Evolutionary conservation across 2,888 invertebrate species (phyloP), one percentile per base, ranked within the genome.

Genomic region (Colostygia pectinataria): DNA sequence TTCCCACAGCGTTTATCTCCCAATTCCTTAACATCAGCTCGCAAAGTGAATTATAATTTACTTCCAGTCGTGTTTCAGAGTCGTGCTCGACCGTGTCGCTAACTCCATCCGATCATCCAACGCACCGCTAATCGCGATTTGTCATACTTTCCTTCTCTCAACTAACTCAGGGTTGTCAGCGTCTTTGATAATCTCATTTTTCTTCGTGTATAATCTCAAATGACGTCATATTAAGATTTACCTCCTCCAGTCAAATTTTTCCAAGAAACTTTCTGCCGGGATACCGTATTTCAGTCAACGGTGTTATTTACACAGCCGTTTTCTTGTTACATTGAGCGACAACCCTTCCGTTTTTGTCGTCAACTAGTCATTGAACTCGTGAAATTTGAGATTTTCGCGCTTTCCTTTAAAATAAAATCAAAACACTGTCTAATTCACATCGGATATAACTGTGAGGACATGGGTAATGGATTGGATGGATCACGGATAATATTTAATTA

Each of bases 131-230:
- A 79, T 74, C 66, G 68, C 66, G 59, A 83, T 84, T 83, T 71
- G 83, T 79, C 77, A 82, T 76, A 80, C 78, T 80, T 82, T 83
- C 75, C 73, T 71, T 70, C 57, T 61, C 66, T 60, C 50, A 57
- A 62, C 58, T 55, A 15, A 52, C 46, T 36, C 62, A 70, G 71
- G 68, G 69, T 55, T 69, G 68, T 55, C 62, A 57, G 44, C 56
- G 31, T 24, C 28, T 48, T 39, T 27, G 24, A 39, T 49, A 47
- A 53, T 55, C 48, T 9, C 23, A 55, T 38, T 41, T 42, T 49
- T 51, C 43, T 41, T 36, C 39, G 27, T 42, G 56, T 52, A 51
- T 56, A 37, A 63, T 60, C 52, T 49, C 56, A 51, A 36, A 53
- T 62, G 60, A 62, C 61, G 55, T 59, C 50, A 61, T 54, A 53